Conservation (phyloP, 2,888 invertebrate genomes). For the Notodonta dromedarius region DNA sequence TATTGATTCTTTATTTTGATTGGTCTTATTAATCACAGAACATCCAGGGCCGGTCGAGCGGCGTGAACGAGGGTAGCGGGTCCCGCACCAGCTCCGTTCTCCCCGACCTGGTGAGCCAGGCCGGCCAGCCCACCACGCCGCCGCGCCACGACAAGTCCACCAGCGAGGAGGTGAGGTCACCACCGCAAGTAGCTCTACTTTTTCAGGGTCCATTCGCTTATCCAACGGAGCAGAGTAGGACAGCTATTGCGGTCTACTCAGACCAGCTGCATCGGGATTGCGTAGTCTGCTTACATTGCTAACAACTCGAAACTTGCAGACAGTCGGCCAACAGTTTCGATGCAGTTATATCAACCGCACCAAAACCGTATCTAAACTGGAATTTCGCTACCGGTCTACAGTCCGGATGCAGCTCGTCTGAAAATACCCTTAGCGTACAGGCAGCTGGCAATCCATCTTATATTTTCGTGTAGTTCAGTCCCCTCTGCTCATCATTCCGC, state of each 20-base stretch:
- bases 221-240: not conserved
- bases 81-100: constrained; percentile 96
- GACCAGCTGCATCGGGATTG: too few relatives aligned
- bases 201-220: not conserved
- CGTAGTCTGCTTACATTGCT: too few relatives aligned
- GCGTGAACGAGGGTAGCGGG: constrained; percentile 84
- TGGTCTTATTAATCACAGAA: too few relatives aligned
- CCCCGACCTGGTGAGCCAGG: constrained; percentile 97
- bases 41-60: constrained; percentile 71
- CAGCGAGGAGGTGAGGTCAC: constrained; percentile 94
- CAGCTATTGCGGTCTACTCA: not conserved
- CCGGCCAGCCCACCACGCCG: constrained; percentile 92
- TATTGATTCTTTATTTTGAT: too few relatives aligned
- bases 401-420: too few relatives aligned
- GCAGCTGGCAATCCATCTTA: not conserved
- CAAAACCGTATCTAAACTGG: too few relatives aligned
- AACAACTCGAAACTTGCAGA: too few relatives aligned
- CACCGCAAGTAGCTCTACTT: not conserved
- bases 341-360: too few relatives aligned
- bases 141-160: constrained; percentile 96
- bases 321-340: too few relatives aligned
- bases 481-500: not conserved
- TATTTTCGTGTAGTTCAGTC: not conserved
- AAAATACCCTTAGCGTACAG: too few relatives aligned
- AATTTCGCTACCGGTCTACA: too few relatives aligned